Evolutionary conservation across 2,888 invertebrate species (phyloP), one percentile per base, ranked within the genome.

Genomic region (Agelastica alni): DNA sequence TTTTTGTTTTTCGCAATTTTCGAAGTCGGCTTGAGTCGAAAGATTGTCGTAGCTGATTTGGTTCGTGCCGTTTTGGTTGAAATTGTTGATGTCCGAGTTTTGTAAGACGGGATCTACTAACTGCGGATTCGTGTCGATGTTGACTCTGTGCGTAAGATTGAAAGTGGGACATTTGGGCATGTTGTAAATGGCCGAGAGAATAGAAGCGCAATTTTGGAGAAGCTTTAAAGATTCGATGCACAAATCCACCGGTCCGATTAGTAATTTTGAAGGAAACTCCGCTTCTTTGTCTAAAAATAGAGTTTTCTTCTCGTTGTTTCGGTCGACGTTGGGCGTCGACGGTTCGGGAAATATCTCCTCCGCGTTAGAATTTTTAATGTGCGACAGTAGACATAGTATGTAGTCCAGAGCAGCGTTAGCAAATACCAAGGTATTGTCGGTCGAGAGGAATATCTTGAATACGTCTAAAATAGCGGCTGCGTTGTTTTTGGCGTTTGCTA

Each of bases 151-250:
- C 0, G 93, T 92, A 9, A 94, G 88, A 74, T 93, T 93, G 71
- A 96, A 95, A 57, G 89, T 89, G 0, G 96, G 96, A 73, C 94
- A 94, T 66, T 93, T 92, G 0, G 95, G 94, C 94, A 96, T 95
- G 68, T 87, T 88, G 75, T 91, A 93, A 93, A 96, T 94, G 77
- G 91, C 90, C 2, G 91, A 88, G 47, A 96, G 78, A 63, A 96
- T 93, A 59, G 88, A 87, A 52, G 91, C 90, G 73, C 94, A 95
- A 64, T 87, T 90, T 71, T 92, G 86, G 20, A 96, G 79, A 70
- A 93, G 91, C 65, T 89, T 89, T 18, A 96, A 77, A 1, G 93
- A 93, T 70, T 93, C 90, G 70, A 87, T 78, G 73, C 86, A 85
- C 79, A 89, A 78, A 75, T 86, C 80, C 45, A 84, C 80, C 0